Base-by-base conservation (phyloP, 1,140 invertebrate genomes). In the Leptopilina clavipes region DNA sequence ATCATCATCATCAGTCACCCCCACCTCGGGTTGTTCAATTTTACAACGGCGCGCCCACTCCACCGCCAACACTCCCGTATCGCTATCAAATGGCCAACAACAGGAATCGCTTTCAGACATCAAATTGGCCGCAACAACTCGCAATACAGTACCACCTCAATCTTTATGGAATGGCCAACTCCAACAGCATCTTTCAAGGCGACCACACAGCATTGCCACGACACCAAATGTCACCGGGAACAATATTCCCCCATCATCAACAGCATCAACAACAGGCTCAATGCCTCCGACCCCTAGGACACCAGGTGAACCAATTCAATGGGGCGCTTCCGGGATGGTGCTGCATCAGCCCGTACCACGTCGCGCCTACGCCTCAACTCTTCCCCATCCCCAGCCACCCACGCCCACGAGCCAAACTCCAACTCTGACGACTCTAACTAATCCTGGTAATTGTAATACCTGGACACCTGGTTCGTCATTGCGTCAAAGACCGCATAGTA, bases 301-400 rank as follows among this genome's bases (percentile, higher is more conserved):
- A 80, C 82, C 84, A 84, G 81, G 81, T 82, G 84, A 87, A 74
- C 81, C 86, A 76, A 83, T 87, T 81, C 86, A 87, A 37, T 89
- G 86, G 86, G 86, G 81, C 71, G 76, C 85, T 80, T 89, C 85
- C 79, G 89, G 81, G 70, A 78, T 89, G 87, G 86, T 88, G 79
- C 82, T 87, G 81, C 88, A 87, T 82, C 88, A 86, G 72, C 87
- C 89, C 82, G 78, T 89, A 78, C 86, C 87, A 77, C 85, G 87
- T 75, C 81, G 86, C 74, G 80, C 86, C 73, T 90, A 89, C 82
- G 82, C 88, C 79, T 85, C 89, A 79, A 88, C 88, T 79, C 77
- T 91, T 80, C 91, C 92, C 79, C 86, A 88, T 83, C 86, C 89
- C 81, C 89, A 90, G 44, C 85, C 92, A 79, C 90, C 91, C 80